Base-by-base conservation (phyloP, 1,140 invertebrate genomes). In the Yoshiicerus persimilis region DNA sequence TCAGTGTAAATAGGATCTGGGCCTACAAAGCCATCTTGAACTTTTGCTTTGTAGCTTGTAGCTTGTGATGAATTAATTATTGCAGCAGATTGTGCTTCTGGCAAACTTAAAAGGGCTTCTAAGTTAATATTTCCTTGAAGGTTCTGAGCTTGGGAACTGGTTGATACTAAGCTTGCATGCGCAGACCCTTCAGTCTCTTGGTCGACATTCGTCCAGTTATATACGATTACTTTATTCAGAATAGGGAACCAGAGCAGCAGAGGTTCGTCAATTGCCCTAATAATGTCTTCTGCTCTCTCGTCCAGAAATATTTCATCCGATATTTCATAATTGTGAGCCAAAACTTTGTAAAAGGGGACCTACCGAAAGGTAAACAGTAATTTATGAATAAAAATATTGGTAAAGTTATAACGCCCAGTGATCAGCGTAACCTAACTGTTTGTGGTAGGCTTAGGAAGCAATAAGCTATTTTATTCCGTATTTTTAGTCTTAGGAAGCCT, bases 121-220 rank as follows among this genome's bases (percentile, higher is more conserved):
- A 64, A 16, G 4, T 9, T 64, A 5, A 64, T 4, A 5, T 5
- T n/a, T 5, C 56, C 20, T 11, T 64, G 11, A 4, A 16, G 9
- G 9, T 64, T n/a, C 20, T 64, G 56, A 5, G 10, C 56, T 4
- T 5, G 4, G 20, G 56, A 11, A n/a, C 20, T n/a, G 9, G 8
- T 5, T 9, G 8, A 16, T 23, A 64, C 4, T 64, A 64, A 64
- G n/a, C n/a, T 64, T 11, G n/a, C n/a, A n/a, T 64, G n/a, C 5
- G 56, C 56, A 64, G 9, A 11, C 4, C 56, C 56, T 5, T 9
- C 9, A 23, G 56, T 64, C 4, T 64, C 20, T 64, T 9, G 34
- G 23, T 84, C 39, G 2, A 88, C 87, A 75, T 84, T 88, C 3
- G 87, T 85, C 80, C 41, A 30, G n/a, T 64, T 64, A 23, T 9